Conservation (phyloP, 1,140 invertebrate species). For the Goniozus legneri region DNA sequence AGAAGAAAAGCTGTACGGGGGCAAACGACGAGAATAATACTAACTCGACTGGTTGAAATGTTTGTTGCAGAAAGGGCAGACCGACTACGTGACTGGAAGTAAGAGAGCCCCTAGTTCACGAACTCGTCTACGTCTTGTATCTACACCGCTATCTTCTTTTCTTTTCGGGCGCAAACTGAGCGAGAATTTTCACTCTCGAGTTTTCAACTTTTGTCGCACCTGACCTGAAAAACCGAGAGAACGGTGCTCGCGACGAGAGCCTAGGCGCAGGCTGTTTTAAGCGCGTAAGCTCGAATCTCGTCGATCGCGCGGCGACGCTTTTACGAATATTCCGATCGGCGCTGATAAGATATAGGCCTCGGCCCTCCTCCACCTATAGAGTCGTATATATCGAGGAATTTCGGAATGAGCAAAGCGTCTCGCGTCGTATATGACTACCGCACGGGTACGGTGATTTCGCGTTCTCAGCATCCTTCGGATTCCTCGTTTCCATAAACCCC, state of each 20-base stretch:
- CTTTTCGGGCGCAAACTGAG: slow-evolving; percentile 4
- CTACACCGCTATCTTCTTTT: too few species aligned
- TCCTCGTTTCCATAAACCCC: background rate
- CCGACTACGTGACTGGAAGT: slow-evolving; percentile 28
- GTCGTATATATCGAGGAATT: background rate
- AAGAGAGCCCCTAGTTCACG: slow-evolving; percentile 20
- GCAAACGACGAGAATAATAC: too few species aligned
- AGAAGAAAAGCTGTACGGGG: too few species aligned
- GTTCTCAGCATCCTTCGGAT: background rate
- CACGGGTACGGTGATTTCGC: background rate
- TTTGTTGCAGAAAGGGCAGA: slow-evolving; percentile 38
- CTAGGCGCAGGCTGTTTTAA: too few species aligned
- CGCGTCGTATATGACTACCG: background rate
- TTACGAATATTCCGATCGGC: too few species aligned
- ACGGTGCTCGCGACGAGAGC: too few species aligned
- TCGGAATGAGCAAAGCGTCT: background rate
- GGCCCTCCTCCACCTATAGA: too few species aligned
- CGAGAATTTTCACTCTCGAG: slow-evolving; percentile 4
- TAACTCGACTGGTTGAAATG: slow-evolving; percentile 24
- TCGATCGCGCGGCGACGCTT: too few species aligned
- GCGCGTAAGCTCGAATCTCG: too few species aligned
- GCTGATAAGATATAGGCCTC: too few species aligned
- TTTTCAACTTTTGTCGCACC: background rate
- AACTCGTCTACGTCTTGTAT: too few species aligned
- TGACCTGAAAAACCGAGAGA: background rate